Evolutionary conservation across 2,113 vertebrate genomes (phyloP).

Genomic region (Chinchilla lanigera): DNA sequence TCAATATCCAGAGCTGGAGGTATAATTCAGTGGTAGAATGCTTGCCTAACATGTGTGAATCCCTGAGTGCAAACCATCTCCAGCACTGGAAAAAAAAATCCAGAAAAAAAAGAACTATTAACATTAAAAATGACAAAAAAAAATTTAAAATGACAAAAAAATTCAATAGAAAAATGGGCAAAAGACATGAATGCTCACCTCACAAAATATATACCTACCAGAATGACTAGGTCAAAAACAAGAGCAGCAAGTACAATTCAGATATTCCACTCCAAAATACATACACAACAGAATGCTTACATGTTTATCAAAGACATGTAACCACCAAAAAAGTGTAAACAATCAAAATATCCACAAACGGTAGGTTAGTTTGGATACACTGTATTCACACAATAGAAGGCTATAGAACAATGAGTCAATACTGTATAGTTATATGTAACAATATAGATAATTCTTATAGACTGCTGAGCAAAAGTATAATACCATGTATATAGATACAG

Average conservation of each 20-base stretch:
- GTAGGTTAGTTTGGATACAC: neutral
- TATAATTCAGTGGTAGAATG: neutral
- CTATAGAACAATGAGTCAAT: neutral
- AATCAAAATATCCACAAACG: neutral
- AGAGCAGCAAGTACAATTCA: neutral
- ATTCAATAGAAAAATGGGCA: neutral
- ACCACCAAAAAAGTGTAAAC: neutral
- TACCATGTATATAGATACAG: neutral
- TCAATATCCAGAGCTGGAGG: neutral
- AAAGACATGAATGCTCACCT: conserved; percentile 7
- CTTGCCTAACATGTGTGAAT: neutral
- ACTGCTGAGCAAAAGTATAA: neutral
- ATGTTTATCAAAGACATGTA: neutral
- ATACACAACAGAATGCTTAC: neutral
- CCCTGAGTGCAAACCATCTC: neutral
- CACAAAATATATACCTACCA: neutral
- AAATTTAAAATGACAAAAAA: conserved; percentile 7
- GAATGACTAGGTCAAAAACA: conserved; percentile 11
- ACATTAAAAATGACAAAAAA: conserved; percentile 16
- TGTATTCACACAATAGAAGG: neutral
- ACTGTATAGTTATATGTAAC: neutral
- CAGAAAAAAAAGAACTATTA: conserved; percentile 1
- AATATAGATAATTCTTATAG: neutral
- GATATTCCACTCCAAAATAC: neutral
- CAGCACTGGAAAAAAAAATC: neutral